Percentiles rank a stretch among this genome's conserved stretches.
These are phyloP conservation scores for Heteromormyrus szaboi DNA, from an alignment of 2,797 vertebrate genomes.

Conservation along the genomic window DNA sequence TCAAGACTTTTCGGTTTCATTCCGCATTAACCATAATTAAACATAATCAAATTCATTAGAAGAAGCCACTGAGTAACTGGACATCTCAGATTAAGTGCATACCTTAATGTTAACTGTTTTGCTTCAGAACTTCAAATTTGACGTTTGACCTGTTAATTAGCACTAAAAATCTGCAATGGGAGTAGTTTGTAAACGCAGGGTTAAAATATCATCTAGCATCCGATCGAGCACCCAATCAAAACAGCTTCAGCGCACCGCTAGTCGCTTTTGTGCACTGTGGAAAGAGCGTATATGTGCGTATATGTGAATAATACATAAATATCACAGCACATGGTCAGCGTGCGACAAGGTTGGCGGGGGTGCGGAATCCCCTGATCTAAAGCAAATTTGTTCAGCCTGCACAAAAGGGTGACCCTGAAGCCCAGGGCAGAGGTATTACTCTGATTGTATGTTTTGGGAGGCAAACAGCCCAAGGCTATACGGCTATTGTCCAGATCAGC, in stretches of 20 bases:
- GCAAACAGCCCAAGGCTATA: conserved; percentile 60
- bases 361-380: conserved; percentile 44
- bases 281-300: background rate
- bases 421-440: conserved; percentile 51
- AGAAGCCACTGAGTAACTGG: background rate
- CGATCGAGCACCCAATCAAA: background rate
- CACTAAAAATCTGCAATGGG: background rate
- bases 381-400: conserved; percentile 61
- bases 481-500: conserved; percentile 46
- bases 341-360: background rate
- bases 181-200: background rate
- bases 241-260: background rate
- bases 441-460: conserved; percentile 45
- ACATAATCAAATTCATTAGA: background rate
- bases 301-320: background rate
- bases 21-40: background rate
- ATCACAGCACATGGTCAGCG: background rate
- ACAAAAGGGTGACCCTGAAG: conserved; percentile 51
- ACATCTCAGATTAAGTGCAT: background rate
- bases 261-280: background rate
- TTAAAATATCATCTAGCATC: background rate
- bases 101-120: background rate
- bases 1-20: background rate
- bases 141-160: background rate
- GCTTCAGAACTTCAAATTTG: background rate